Evolutionary conservation across 2,888 invertebrate species (phyloP), one percentile per base, ranked within the genome.

Genomic region (Eurois occulta): DNA sequence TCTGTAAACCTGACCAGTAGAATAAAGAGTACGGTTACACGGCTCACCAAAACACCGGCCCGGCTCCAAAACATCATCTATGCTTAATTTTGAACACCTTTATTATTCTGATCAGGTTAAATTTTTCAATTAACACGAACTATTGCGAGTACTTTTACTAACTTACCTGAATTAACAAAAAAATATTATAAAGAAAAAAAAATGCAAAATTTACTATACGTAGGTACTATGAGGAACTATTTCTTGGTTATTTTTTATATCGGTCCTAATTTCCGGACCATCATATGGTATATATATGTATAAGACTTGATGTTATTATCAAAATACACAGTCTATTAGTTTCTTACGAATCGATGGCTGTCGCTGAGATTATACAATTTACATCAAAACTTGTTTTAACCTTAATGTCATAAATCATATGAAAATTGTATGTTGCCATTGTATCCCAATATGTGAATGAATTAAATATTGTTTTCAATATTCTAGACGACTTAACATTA

Each of bases 151-250:
- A 95, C 92, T 93, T 46, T 94, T 91, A 94, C 94, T 95, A 95
- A 94, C 95, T 96, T 96, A 96, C 92, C 75, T 93, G 95, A 93
- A 94, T 91, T 94, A 95, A 94, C 89, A 93, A 94, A 94, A 93
- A 94, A 94, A 93, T 91, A 93, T 94, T 92, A 93, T 93, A 93
- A 95, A 95, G 93, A 95, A 87, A 87, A 91, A 92, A 91, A 92
- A 96, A 96, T 96, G 96, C 96, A 96, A 93, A 95, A 95, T 95
- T 95, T 96, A 95, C 95, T 96, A 95, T 95, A 94, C 95, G 95
- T 96, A 96, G 96, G 96, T 96, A 96, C 96, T 96, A 96, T 95
- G 94, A 96, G 96, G 96, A 96, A 96, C 96, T 96, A 95, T 96
- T 91, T 95, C 93, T 95, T 96, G 96, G 95, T 96, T 96, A 94